Percentiles rank a stretch among this genome's conserved stretches.
phyloP scores from a whole-genome alignment of 1,140 invertebrate species.

The Oryzaephilus surinamensis region DNA sequence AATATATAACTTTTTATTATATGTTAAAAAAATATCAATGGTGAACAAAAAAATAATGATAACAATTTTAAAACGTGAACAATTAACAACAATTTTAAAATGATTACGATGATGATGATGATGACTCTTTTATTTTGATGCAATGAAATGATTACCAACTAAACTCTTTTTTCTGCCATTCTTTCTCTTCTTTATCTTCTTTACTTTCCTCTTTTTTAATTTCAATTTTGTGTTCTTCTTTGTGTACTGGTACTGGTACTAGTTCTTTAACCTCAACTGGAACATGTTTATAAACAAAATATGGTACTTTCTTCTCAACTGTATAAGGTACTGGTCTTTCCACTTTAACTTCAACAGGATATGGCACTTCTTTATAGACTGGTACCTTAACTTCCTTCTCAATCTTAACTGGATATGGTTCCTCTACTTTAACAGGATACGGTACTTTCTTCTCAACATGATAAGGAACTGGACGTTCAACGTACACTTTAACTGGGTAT shows the following conservation, averaged over 20 bases:
- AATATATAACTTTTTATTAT: no score
- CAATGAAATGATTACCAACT: no score
- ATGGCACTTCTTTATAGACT: slow-evolving; percentile 43
- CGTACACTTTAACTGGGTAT: slow-evolving; percentile 49
- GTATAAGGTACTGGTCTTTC: slow-evolving; percentile 50
- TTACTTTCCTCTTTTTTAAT: neutral
- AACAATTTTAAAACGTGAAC: no score
- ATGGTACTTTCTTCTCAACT: slow-evolving; percentile 44
- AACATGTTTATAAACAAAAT: slow-evolving; percentile 53
- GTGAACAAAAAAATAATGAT: no score
- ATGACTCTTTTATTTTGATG: no score
- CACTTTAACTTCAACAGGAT: slow-evolving; percentile 38
- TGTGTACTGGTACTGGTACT: slow-evolving; percentile 45
- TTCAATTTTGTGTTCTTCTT: slow-evolving; percentile 32
- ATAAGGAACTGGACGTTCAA: slow-evolving; percentile 46
- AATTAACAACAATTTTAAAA: no score
- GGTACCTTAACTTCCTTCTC: slow-evolving; percentile 36
- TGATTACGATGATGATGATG: no score
- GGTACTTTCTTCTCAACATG: slow-evolving; percentile 60
- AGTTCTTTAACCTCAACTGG: slow-evolving; percentile 56
- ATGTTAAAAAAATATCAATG: no score
- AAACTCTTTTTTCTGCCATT: no score
- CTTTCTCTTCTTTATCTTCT: neutral
- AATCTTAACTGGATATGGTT: slow-evolving; percentile 34
- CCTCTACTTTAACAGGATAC: slow-evolving; percentile 51